Base-by-base conservation (phyloP, 1,140 invertebrate species). In the Hydropsyche tenuis region DNA sequence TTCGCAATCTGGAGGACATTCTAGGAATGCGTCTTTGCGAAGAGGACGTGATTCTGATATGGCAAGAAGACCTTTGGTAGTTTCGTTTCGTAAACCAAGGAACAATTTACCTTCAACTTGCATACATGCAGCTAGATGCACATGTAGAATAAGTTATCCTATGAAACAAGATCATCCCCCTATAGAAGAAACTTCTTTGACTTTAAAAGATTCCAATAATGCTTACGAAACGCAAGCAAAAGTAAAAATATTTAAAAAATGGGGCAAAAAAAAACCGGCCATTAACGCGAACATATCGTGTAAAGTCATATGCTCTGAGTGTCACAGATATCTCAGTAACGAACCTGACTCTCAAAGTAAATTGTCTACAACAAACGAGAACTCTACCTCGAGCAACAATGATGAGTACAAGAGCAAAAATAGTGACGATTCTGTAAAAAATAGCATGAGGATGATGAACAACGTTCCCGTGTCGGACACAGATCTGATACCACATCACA, bases 61-160 rank as follows among this genome's bases (percentile, higher is more conserved):
- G 43, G 70, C 76, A 1, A 70, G 73, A 48, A 56, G 76, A 53
- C 76, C 76, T 4, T 53, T 77, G 4, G 73, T 77, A 0, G 76
- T 77, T 1, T 75, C 76, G 0, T 77, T 77, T 48, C 42, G 73
- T 30, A 25, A 48, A 16, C 76, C 76, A 0, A 37, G 48, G 20
- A 18, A 71, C 4, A 48, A 72, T 12, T 25, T 73, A 11, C 76
- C 76, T 9, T 37, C 60, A 16, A 72, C 76, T 4, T 77, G 76
- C 53, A 75, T 77, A 25, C 76, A 77, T 72, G 73, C 76, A 22
- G 71, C 73, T 2, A 62, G 73, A 45, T 77, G 76, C 69, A 45
- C 64, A 0, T 77, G 76, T 53, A 71, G 69, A 45, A 77, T 71
- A 56, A 46, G 20, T 63, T 66, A 53, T 22, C 60, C 71, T 16